Conservation (phyloP, 2,113 vertebrate species). For the Willisornis vidua region DNA sequence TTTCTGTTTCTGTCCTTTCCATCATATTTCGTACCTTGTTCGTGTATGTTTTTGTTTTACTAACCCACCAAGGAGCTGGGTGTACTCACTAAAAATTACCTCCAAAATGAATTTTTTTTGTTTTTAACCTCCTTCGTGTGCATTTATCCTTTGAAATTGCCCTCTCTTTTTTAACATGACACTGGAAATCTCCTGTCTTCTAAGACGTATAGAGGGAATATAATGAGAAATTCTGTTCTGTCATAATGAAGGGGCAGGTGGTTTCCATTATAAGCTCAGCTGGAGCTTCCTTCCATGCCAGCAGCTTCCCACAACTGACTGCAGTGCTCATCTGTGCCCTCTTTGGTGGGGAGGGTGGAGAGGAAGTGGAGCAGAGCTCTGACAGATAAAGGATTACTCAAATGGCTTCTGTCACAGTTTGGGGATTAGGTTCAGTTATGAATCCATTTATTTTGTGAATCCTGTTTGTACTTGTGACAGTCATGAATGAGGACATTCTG, state of each 20-base stretch:
- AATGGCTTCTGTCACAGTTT: slow-evolving; percentile 14
- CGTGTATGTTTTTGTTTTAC: slow-evolving; percentile 7
- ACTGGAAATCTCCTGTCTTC: neutral
- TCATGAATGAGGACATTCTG: neutral
- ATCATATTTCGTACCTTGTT: slow-evolving; percentile 38
- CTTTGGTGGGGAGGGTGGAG: neutral
- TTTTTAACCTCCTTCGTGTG: neutral
- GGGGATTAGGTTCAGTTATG: slow-evolving; percentile 9
- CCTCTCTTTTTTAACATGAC: neutral
- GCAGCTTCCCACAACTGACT: slow-evolving; percentile 31
- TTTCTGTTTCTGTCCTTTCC: slow-evolving; percentile 46
- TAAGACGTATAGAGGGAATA: neutral
- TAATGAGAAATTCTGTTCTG: slow-evolving; percentile 15
- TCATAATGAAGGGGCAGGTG: neutral
- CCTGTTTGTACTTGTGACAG: slow-evolving; percentile 6
- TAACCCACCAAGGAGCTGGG: neutral
- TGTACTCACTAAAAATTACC: neutral
- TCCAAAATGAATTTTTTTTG: neutral
- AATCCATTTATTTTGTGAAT: slow-evolving; percentile 15
- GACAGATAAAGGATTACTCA: slow-evolving; percentile 30
- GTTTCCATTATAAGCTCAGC: slow-evolving; percentile 50
- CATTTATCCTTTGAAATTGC: neutral
- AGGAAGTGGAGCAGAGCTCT: neutral
- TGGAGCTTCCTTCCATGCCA: slow-evolving; percentile 53
- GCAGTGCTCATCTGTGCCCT: neutral